Evolutionary conservation across 2,888 invertebrate genomes (phyloP).

Genomic region (Lepidochrysops patricia): DNA sequence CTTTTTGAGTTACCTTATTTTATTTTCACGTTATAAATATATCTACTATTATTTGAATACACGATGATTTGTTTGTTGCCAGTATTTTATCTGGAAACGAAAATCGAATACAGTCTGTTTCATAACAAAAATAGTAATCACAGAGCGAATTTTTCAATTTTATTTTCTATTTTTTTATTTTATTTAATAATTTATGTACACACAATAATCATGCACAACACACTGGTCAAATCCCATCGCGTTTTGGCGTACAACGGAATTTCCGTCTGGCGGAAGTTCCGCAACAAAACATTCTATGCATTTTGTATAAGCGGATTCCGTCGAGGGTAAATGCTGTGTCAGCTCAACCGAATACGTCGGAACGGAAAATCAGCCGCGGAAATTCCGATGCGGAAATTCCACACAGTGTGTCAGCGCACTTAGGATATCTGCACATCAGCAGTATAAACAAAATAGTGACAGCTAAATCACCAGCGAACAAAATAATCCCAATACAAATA

Average conservation of each 20-base stretch:
- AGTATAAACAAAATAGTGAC: not conserved
- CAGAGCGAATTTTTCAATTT: not conserved
- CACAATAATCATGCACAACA: too few relatives aligned
- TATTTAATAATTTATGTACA: too few relatives aligned
- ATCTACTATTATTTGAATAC: not conserved
- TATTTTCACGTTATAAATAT: not conserved
- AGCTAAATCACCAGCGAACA: not conserved
- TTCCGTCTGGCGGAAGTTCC: too few relatives aligned
- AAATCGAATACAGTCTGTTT: not conserved
- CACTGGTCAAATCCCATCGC: too few relatives aligned
- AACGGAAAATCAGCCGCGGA: too few relatives aligned
- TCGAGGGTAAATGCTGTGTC: not conserved
- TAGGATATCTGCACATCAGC: not conserved
- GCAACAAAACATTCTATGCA: too few relatives aligned
- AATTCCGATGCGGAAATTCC: too few relatives aligned
- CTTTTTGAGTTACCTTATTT: too few relatives aligned
- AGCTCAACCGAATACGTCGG: not conserved
- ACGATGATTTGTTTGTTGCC: not conserved
- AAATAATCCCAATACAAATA: conserved; percentile 9
- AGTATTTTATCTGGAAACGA: not conserved
- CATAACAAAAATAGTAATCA: not conserved
- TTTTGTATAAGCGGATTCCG: too few relatives aligned
- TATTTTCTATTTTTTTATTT: too few relatives aligned
- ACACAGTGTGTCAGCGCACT: too few relatives aligned
- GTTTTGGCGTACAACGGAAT: too few relatives aligned